Evolutionary conservation across 1,140 invertebrate genomes (phyloP).

Genomic region (Nebria ingens): DNA sequence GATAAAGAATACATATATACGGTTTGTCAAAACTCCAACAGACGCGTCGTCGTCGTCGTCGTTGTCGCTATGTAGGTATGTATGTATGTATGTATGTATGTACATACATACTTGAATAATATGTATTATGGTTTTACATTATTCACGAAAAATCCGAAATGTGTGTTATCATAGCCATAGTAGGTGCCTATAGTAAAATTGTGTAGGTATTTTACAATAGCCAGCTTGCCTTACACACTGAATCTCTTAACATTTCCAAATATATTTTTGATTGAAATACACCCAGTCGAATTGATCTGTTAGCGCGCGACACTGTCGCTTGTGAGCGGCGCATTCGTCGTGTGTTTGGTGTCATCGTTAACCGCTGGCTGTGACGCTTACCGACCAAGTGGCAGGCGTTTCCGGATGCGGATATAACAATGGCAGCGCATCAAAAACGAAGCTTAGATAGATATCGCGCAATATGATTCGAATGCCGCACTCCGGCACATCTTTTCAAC

Average conservation of each 20-base stretch:
- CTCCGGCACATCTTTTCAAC: slow-evolving; percentile 20
- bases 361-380: not conserved
- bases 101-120: slow-evolving; percentile 4
- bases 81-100: too few relatives aligned
- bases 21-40: not conserved
- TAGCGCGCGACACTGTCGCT: slow-evolving; percentile 1
- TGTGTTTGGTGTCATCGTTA: not conserved
- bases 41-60: too few relatives aligned
- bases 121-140: not conserved
- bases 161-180: not conserved
- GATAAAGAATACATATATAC: not conserved
- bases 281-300: slow-evolving; percentile 20
- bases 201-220: slow-evolving; percentile 23
- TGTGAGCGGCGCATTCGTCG: not conserved
- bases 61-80: too few relatives aligned
- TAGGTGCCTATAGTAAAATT: slow-evolving; percentile 20
- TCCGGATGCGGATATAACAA: slow-evolving; percentile 19
- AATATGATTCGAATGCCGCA: slow-evolving; percentile 26
- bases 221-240: slow-evolving; percentile 18
- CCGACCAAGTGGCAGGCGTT: slow-evolving; percentile 14
- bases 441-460: slow-evolving; percentile 23
- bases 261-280: slow-evolving; percentile 26
- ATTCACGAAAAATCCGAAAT: slow-evolving; percentile 7
- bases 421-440: slow-evolving; percentile 20
- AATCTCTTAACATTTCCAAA: slow-evolving; percentile 22